A percentile compares a stretch with the other conserved stretches of the same genome.
These are phyloP conservation scores for Mesitornis unicolor DNA, from an alignment of 2,113 vertebrate species.

Conservation along the genomic window DNA sequence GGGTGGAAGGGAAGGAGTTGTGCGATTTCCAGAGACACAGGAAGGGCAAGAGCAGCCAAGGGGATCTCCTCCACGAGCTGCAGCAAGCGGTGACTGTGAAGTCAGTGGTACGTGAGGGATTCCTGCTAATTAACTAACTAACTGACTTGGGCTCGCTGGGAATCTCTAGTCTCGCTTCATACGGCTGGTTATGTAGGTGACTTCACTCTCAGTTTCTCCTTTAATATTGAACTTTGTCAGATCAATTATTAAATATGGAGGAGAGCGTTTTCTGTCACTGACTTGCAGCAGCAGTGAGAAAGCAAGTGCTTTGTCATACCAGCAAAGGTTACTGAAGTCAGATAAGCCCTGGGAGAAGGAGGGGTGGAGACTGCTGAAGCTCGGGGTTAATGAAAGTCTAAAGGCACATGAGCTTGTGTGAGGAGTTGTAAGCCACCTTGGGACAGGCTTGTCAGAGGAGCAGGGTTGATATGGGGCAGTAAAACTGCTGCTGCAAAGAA, in stretches of 20 bases:
- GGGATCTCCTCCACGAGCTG: background rate
- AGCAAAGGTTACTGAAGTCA: background rate
- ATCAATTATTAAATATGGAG: constrained; percentile 23
- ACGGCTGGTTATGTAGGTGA: background rate
- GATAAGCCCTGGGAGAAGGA: background rate
- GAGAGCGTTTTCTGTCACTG: background rate
- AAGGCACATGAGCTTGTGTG: background rate
- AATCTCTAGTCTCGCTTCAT: background rate
- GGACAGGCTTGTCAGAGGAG: background rate
- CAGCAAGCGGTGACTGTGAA: background rate
- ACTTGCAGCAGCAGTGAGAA: background rate
- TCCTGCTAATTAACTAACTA: constrained; percentile 3
- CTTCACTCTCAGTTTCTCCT: background rate
- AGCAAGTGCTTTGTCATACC: constrained; percentile 36
- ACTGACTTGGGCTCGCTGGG: background rate
- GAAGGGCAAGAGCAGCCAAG: background rate
- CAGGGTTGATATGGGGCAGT: background rate
- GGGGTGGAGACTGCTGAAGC: background rate
- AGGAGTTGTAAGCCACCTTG: background rate
- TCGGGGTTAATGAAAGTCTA: background rate
- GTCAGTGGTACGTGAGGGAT: background rate
- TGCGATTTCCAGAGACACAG: background rate
- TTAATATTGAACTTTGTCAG: background rate
- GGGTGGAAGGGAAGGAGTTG: background rate
- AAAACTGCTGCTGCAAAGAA: background rate